These are phyloP conservation scores for Microcebus jonahi DNA, from an alignment of 2,113 vertebrate species.

Conservation along the genomic window DNA sequence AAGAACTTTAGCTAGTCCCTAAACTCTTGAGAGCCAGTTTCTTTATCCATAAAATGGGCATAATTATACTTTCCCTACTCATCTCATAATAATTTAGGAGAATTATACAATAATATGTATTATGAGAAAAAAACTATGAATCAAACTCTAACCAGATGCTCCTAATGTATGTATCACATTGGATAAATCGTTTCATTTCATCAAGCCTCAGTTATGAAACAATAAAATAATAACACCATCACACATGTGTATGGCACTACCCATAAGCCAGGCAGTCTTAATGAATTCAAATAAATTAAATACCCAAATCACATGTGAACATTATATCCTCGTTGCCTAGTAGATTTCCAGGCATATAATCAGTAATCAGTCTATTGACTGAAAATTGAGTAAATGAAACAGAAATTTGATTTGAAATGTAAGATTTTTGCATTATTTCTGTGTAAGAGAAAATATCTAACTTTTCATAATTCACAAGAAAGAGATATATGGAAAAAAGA, in stretches of 20 bases:
- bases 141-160: neutral
- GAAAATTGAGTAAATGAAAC: neutral
- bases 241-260: neutral
- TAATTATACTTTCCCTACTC: neutral
- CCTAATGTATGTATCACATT: neutral
- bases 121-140: neutral
- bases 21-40: neutral
- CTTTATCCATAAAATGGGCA: neutral
- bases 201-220: neutral
- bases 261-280: neutral
- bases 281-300: slow-evolving; percentile 21
- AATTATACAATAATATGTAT: neutral
- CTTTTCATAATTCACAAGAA: neutral
- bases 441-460: neutral
- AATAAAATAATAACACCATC: neutral
- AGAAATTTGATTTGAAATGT: neutral
- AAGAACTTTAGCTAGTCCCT: neutral
- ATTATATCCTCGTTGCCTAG: neutral
- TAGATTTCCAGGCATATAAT: neutral
- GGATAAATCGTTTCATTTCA: neutral
- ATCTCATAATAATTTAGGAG: neutral
- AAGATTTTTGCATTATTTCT: neutral
- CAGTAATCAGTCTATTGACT: neutral
- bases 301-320: neutral
- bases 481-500: neutral